Evolutionary conservation across 2,113 vertebrate species (phyloP).

Genomic region (Gymnogyps californianus): DNA sequence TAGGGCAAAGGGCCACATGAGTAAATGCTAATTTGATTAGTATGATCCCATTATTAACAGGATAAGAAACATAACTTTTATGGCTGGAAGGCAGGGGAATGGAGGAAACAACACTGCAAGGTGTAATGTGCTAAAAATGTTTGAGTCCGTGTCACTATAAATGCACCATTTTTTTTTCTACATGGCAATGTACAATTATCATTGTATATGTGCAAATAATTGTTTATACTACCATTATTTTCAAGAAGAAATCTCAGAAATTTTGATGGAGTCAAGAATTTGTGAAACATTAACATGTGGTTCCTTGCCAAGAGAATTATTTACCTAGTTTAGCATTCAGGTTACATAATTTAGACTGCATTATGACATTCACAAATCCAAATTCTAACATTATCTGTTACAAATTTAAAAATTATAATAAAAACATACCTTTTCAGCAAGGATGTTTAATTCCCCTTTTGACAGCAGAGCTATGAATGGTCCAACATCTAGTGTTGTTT

Average conservation of each 20-base stretch:
- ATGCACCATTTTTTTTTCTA: background rate
- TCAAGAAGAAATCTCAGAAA: background rate
- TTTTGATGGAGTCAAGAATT: background rate
- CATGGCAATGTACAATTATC: background rate
- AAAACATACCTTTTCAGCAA: conserved; percentile 74
- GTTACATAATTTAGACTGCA: background rate
- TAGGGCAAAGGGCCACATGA: background rate
- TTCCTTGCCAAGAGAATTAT: background rate
- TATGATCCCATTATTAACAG: background rate
- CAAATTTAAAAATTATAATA: background rate
- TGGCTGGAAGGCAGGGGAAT: background rate
- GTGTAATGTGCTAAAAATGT: background rate
- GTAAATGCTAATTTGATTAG: background rate
- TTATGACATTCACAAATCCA: background rate
- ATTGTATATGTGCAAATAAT: background rate
- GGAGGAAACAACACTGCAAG: background rate
- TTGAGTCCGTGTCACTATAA: background rate
- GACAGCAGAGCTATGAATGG: conserved; percentile 71
- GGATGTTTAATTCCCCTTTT: conserved; percentile 63
- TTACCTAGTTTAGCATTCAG: background rate
- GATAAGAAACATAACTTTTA: background rate
- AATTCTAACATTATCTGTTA: background rate
- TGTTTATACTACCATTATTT: background rate
- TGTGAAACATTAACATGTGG: background rate
- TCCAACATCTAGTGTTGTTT: conserved; percentile 71